phyloP scores from a whole-genome alignment of 2,888 invertebrate species.

The Sarcophaga rosellei region DNA sequence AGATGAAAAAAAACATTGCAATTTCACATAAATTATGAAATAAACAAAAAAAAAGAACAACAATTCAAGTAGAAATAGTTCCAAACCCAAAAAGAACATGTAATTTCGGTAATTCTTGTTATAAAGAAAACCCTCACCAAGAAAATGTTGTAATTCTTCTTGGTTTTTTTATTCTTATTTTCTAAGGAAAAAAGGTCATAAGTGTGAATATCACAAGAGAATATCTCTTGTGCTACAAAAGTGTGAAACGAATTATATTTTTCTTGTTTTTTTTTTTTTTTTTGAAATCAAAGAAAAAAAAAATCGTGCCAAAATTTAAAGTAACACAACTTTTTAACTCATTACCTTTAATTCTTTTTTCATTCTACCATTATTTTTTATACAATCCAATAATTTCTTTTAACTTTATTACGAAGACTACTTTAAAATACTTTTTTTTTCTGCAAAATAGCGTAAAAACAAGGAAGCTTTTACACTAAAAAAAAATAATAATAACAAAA shows the following conservation, averaged over 20 bases:
- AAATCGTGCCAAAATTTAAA: constrained; percentile 56
- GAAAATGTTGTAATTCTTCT: not conserved
- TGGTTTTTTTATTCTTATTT: no score
- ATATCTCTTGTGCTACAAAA: constrained; percentile 48
- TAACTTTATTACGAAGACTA: constrained; percentile 17
- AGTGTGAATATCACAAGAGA: constrained; percentile 56
- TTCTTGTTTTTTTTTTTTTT: constrained; percentile 1
- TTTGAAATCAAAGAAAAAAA: constrained; percentile 12
- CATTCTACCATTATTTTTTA: not conserved
- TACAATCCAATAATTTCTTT: constrained; percentile 2
- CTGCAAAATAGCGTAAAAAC: no score
- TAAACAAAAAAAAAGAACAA: not conserved
- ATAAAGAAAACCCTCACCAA: not conserved
- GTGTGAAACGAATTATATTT: constrained; percentile 46
- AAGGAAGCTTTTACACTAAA: not conserved
- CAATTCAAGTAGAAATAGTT: not conserved
- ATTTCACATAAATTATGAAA: constrained; percentile 29
- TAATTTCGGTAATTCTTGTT: not conserved
- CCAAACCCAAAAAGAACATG: not conserved
- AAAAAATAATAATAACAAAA: not conserved
- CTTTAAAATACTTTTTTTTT: not conserved
- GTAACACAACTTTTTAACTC: constrained; percentile 36
- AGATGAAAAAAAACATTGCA: constrained; percentile 19
- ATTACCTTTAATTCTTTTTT: constrained; percentile 13
- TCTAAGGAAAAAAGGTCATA: constrained; percentile 53